phyloP scores from a whole-genome alignment of 2,888 invertebrate genomes.

The Parascotia fuliginaria region DNA sequence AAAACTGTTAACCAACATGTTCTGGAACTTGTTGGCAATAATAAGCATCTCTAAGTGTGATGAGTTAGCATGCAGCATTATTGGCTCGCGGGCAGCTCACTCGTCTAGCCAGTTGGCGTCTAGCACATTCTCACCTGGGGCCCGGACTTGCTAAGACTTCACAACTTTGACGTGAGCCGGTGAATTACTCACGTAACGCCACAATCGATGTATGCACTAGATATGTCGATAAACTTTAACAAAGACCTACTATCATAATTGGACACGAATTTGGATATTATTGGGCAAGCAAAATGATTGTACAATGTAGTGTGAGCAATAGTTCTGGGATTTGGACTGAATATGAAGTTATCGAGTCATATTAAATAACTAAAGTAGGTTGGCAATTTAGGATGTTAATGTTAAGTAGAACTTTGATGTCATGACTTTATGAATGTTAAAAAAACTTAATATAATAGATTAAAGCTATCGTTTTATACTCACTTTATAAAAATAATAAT shows the following conservation, averaged over 20 bases:
- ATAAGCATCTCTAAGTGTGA: slow-evolving; percentile 39
- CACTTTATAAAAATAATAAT: too few relatives aligned
- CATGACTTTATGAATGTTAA: too few relatives aligned
- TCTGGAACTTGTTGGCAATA: slow-evolving; percentile 24
- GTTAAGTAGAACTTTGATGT: too few relatives aligned
- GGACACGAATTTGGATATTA: neutral
- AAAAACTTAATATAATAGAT: too few relatives aligned
- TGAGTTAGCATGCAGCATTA: slow-evolving; percentile 66
- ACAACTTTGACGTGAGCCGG: slow-evolving; percentile 76
- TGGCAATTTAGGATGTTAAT: too few relatives aligned
- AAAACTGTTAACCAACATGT: slow-evolving; percentile 12
- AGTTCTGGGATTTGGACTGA: too few relatives aligned
- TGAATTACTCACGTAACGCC: slow-evolving; percentile 69
- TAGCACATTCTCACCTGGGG: slow-evolving; percentile 85
- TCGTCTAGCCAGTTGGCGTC: slow-evolving; percentile 80
- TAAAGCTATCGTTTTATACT: too few relatives aligned
- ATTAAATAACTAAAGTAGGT: too few relatives aligned
- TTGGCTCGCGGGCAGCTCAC: slow-evolving; percentile 74
- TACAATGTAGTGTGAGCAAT: too few relatives aligned
- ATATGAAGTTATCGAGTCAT: too few relatives aligned
- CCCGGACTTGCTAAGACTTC: slow-evolving; percentile 81
- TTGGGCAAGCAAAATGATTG: neutral
- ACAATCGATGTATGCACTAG: slow-evolving; percentile 67
- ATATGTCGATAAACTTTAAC: slow-evolving; percentile 37
- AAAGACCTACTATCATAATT: neutral